Evolutionary conservation across 1,140 invertebrate genomes (phyloP), one percentile per base, ranked within the genome.

Genomic region (Drosophila arizonae): DNA sequence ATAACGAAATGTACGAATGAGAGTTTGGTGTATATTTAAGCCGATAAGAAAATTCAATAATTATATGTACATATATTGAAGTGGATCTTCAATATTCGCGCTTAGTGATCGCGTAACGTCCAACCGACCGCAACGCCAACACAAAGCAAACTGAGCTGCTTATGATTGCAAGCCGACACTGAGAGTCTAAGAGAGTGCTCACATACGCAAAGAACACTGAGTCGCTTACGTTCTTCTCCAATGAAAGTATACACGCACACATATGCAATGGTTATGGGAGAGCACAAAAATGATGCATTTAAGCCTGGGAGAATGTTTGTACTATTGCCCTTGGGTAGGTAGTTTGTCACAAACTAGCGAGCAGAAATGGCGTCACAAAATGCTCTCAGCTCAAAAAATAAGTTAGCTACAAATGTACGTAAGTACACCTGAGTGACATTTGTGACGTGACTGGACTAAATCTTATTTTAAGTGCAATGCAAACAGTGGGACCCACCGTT

Each of bases 31-130:
- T 48, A 24, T 56, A 33, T 57, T 36, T 66, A 58, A 30, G n/a
- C 33, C 36, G 71, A 73, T 73, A 73, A 73, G 71, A 17, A 56
- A 61, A 58, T 24, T 24, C 26, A 65, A 41, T 28, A 30, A 17
- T 30, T 45, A 52, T 24, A 24, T 24, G 21, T 24, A 24, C 2
- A 46, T 5, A 24, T 24, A 46, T 5, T 54, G 17, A 65, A 71
- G 36, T 72, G 39, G 11, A 13, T 3, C 52, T 55, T 13, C 30
- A 55, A 30, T 6, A 55, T 17, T 54, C 15, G 46, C 57, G 39
- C 30, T 30, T 28, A 24, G 17, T 43, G 30, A 11, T 11, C 13
- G 13, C 15, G 5, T 28, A 15, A n/a, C 36, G 11, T 24, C 4
- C 56, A 72, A 72, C 70, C 56, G 30, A 3, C 46, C 64, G 41